phyloP scores from a whole-genome alignment of 2,888 invertebrate genomes.

The Strigamia transsilvanica region DNA sequence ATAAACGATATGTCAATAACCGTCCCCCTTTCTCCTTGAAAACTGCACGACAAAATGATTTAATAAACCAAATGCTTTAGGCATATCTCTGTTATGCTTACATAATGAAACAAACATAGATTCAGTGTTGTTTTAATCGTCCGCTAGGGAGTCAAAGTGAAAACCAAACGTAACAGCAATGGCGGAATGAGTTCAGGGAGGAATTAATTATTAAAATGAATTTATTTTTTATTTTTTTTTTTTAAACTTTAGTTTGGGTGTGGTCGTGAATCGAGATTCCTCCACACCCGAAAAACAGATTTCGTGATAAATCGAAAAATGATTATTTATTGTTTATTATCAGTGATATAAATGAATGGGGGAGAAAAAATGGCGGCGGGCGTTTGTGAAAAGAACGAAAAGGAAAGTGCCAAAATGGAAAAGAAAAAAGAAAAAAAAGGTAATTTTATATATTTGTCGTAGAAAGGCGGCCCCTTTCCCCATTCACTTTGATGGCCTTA shows the following conservation, averaged over 20 bases:
- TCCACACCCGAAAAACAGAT: conserved; percentile 24
- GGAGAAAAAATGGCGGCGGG: not conserved
- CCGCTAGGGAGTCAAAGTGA: not conserved
- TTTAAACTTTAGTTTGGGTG: not conserved
- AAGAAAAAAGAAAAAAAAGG: not conserved
- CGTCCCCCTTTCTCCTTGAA: not conserved
- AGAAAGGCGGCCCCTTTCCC: not conserved
- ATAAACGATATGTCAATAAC: not conserved
- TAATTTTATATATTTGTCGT: conserved; percentile 32
- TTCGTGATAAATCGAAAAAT: not conserved
- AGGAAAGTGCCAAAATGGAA: not conserved
- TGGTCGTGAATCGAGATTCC: not conserved
- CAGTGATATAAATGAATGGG: not conserved
- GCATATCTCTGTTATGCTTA: not conserved
- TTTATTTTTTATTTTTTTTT: conserved; percentile 2
- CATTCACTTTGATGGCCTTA: not conserved
- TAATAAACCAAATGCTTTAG: not conserved
- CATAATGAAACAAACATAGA: not conserved
- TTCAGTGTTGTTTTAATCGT: conserved; percentile 13
- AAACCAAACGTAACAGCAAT: conserved; percentile 11
- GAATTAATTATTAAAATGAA: conserved; percentile 24
- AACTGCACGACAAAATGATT: not conserved
- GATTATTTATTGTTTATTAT: not conserved
- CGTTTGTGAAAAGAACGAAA: not conserved
- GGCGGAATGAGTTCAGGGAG: conserved; percentile 6